A percentile compares a stretch with the other conserved stretches of the same genome.
phyloP scores from a whole-genome alignment of 2,797 vertebrate species.

The Pseudochirops cupreus region DNA sequence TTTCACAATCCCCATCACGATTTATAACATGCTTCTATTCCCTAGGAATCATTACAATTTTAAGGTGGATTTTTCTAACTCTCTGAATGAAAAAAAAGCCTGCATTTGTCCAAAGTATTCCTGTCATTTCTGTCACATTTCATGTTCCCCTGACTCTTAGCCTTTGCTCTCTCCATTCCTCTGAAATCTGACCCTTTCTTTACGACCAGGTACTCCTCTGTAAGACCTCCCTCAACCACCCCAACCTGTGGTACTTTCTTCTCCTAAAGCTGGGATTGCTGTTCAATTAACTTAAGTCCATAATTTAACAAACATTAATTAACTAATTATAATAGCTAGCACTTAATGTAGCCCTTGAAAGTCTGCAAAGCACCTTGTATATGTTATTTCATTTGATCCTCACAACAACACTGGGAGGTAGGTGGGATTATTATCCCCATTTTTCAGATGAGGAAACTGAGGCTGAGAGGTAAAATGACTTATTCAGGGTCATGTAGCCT shows the following conservation, averaged over 20 bases:
- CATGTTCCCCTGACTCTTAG: background rate
- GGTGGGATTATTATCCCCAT: background rate
- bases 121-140: background rate
- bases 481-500: background rate
- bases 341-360: background rate
- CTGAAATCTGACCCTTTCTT: background rate
- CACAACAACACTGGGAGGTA: background rate
- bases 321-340: background rate
- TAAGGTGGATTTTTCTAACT: background rate
- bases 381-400: background rate
- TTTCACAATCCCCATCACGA: background rate
- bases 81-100: background rate
- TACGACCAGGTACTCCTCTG: background rate
- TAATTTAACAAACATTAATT: background rate
- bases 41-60: background rate
- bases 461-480: background rate
- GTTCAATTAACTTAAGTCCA: background rate
- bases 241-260: background rate
- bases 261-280: background rate
- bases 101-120: background rate
- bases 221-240: background rate
- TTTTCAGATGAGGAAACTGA: background rate
- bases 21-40: background rate
- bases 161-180: background rate
- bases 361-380: background rate